phyloP scores from a whole-genome alignment of 2,113 vertebrate genomes.

The Protobothrops mucrosquamatus region DNA sequence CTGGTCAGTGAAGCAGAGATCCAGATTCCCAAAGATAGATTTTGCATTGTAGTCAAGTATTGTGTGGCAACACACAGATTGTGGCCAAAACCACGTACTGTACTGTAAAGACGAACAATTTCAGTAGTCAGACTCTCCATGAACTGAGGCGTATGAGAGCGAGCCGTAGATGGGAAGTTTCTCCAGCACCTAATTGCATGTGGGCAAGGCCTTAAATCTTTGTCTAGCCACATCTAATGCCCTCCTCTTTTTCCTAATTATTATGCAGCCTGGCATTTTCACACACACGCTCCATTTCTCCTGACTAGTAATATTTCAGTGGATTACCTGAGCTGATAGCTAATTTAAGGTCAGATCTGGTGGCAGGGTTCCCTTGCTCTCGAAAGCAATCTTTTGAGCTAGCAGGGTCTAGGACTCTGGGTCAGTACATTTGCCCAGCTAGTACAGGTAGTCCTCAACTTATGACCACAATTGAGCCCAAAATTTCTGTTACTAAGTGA shows the following conservation, averaged over 20 bases:
- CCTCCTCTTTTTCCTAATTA: background rate
- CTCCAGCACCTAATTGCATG: background rate
- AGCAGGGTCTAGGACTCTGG: background rate
- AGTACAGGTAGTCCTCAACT: too few relatives aligned
- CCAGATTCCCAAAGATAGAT: background rate
- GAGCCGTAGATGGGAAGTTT: background rate
- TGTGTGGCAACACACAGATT: background rate
- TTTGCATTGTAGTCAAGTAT: background rate
- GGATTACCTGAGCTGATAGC: background rate
- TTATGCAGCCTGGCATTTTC: background rate
- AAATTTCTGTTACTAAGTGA: too few relatives aligned
- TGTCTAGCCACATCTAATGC: background rate
- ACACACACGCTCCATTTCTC: background rate
- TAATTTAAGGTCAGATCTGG: background rate
- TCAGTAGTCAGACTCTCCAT: background rate
- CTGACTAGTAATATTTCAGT: background rate
- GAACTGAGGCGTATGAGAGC: background rate
- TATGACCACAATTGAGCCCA: too few relatives aligned
- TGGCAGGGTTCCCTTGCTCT: background rate
- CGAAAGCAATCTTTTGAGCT: background rate
- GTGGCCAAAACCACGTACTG: background rate
- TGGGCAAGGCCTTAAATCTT: background rate
- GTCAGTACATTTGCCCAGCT: background rate
- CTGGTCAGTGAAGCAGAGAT: background rate
- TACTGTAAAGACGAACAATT: background rate